These are phyloP conservation scores for Glaucidium brasilianum DNA, from an alignment of 2,113 vertebrate genomes.

Conservation along the genomic window DNA sequence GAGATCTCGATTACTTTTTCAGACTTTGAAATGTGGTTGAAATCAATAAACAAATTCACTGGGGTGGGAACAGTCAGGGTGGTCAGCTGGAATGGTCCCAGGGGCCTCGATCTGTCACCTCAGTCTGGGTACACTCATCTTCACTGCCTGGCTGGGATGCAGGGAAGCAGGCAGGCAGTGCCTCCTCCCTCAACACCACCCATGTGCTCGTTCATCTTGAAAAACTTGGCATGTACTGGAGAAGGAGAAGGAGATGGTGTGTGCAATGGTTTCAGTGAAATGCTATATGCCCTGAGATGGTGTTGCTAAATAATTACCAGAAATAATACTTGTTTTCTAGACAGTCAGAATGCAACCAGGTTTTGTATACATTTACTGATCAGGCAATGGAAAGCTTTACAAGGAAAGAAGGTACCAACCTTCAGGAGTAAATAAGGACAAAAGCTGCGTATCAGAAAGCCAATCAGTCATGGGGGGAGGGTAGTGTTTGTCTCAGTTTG, in stretches of 20 bases:
- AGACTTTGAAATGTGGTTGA: background rate
- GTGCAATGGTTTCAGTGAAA: background rate
- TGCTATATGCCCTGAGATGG: background rate
- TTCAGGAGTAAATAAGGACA: background rate
- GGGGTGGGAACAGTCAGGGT: background rate
- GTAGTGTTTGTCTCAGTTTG: background rate
- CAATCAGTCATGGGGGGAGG: background rate
- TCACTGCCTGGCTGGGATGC: too few relatives aligned
- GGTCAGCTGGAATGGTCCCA: rapidly evolving
- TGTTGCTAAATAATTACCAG: background rate
- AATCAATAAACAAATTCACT: background rate
- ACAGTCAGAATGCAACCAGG: background rate
- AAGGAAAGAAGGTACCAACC: background rate
- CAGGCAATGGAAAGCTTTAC: background rate
- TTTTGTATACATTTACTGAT: background rate
- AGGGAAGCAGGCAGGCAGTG: background rate
- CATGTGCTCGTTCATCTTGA: background rate
- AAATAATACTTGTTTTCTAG: background rate
- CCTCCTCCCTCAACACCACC: background rate
- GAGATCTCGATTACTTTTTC: background rate
- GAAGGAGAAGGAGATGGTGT: background rate
- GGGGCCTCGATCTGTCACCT: background rate
- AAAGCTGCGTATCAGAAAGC: background rate
- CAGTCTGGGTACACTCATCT: too few relatives aligned
- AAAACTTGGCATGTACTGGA: background rate